These are phyloP conservation scores for Battus philenor DNA, from an alignment of 1,140 invertebrate genomes.

Conservation along the genomic window DNA sequence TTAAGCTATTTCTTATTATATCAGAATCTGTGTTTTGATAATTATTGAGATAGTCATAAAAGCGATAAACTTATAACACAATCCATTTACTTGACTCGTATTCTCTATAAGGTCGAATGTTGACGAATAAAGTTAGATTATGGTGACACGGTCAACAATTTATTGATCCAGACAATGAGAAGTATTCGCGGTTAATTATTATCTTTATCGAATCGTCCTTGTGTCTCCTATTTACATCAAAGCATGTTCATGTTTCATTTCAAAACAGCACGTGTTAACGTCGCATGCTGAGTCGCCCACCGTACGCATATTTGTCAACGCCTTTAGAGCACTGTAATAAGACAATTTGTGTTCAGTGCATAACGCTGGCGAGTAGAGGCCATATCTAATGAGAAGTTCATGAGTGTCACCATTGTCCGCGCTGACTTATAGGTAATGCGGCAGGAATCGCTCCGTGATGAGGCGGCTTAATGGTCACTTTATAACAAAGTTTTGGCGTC, in stretches of 20 bases:
- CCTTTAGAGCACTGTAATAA: conserved; percentile 45
- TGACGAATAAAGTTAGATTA: too few species aligned
- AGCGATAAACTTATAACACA: too few species aligned
- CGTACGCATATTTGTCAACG: conserved; percentile 16
- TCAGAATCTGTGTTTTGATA: too few species aligned
- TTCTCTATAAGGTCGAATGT: too few species aligned
- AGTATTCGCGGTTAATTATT: conserved; percentile 11
- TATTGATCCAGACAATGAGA: too few species aligned
- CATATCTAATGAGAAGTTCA: conserved; percentile 55
- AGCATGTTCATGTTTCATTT: not conserved
- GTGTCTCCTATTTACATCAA: not conserved
- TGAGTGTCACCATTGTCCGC: conserved; percentile 47
- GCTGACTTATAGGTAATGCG: conserved; percentile 41
- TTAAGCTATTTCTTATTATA: too few species aligned
- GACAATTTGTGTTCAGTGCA: conserved; percentile 54
- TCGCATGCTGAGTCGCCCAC: conserved; percentile 3
- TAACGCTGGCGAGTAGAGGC: conserved; percentile 37
- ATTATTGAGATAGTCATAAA: too few species aligned
- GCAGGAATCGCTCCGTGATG: conserved; percentile 41
- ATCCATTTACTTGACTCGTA: too few species aligned
- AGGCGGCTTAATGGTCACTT: conserved; percentile 37
- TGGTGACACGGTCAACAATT: too few species aligned
- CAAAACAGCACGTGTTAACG: conserved; percentile 7
- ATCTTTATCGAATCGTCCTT: conserved; percentile 8
- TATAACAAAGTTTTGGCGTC: conserved; percentile 39